Percentiles rank a stretch among this genome's conserved stretches.
Conservation (phyloP, 1,140 invertebrate species). For the Brachionus plicatilis region DNA sequence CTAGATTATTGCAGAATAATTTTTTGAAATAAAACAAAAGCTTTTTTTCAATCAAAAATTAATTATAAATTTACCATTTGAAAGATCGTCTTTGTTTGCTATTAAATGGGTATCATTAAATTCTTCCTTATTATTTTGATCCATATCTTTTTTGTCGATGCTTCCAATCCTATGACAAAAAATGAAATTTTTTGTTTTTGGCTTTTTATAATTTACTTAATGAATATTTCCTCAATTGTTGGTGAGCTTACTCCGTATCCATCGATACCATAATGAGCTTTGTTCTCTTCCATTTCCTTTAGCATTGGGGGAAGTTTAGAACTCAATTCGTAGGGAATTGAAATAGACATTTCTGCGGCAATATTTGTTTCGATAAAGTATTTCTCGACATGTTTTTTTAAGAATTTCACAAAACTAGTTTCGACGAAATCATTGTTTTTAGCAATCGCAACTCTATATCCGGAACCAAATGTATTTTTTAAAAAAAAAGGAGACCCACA, state of each 20-base stretch:
- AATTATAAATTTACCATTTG: not conserved
- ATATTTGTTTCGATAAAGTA: constrained; percentile 50
- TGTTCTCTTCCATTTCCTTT: constrained; percentile 62
- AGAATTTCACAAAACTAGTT: constrained; percentile 45
- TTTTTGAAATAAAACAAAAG: not conserved
- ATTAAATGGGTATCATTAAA: constrained; percentile 2
- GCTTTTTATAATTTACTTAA: constrained; percentile 63
- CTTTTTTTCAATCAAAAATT: not conserved
- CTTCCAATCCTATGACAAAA: constrained; percentile 10
- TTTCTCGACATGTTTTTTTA: constrained; percentile 47
- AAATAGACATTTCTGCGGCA: constrained; percentile 50
- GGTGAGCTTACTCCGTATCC: constrained; percentile 73
- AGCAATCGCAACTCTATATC: constrained; percentile 59
- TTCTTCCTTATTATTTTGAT: not conserved
- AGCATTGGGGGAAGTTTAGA: constrained; percentile 59
- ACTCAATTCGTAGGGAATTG: constrained; percentile 52
- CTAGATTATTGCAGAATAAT: too few relatives aligned
- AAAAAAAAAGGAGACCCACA: constrained; percentile 65
- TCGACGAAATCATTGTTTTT: constrained; percentile 59
- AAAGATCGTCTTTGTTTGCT: not conserved
- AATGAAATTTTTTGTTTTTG: not conserved
- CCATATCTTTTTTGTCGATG: not conserved
- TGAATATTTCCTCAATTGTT: constrained; percentile 78
- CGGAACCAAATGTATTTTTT: constrained; percentile 62
- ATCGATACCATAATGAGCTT: constrained; percentile 62